Percentiles rank a stretch among this genome's conserved stretches.
Conservation (phyloP, 2,797 vertebrate species). For the Ispidina picta region DNA sequence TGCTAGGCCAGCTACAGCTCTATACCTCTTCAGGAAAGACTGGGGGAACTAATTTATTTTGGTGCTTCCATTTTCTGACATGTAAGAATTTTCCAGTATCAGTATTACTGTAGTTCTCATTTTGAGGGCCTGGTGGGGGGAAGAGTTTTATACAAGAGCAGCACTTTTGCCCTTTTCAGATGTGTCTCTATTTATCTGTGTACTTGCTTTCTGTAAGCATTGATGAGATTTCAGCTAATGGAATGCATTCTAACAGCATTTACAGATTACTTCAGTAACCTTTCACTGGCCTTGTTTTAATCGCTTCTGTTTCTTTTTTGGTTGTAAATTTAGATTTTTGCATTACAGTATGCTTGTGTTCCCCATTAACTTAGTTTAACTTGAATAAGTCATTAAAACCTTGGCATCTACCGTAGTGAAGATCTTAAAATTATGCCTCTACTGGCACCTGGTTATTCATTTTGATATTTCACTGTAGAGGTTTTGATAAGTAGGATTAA, state of each 20-base stretch:
- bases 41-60: background rate
- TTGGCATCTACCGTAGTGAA: background rate
- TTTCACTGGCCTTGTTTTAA: background rate
- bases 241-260: background rate
- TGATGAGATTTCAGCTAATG: background rate
- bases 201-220: background rate
- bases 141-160: accelerated
- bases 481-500: background rate
- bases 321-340: background rate
- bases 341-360: background rate
- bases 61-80: slow-evolving; percentile 30
- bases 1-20: background rate
- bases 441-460: background rate
- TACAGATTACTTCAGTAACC: background rate
- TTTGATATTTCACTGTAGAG: background rate
- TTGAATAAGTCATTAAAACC: background rate
- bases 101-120: background rate
- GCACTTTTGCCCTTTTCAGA: background rate
- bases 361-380: background rate
- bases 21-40: background rate
- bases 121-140: background rate
- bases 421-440: background rate
- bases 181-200: background rate
- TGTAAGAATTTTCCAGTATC: background rate
- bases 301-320: background rate